Evolutionary conservation across 1,140 invertebrate species (phyloP).

Genomic region (Meloidogyne exigua): DNA sequence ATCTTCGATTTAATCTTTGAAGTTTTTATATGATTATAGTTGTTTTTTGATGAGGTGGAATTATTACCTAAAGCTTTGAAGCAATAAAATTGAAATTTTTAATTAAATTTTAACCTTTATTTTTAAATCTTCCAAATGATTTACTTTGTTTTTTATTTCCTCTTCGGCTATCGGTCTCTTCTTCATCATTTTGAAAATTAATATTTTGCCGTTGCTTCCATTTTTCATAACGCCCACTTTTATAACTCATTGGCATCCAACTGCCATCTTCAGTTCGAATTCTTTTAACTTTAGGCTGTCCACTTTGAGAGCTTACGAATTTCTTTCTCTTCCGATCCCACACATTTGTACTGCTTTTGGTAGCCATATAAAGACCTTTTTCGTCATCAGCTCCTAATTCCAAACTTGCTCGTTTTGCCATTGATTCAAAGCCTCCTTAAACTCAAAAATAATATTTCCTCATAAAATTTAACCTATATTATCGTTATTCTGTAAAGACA

Average conservation of each 20-base stretch:
- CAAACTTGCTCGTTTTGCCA: constrained; percentile 74
- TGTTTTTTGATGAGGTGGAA: not conserved
- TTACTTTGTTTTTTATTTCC: constrained; percentile 49
- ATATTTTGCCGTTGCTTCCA: constrained; percentile 83
- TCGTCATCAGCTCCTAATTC: constrained; percentile 79
- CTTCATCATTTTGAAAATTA: constrained; percentile 69
- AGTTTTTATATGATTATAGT: not conserved
- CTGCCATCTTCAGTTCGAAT: constrained; percentile 90
- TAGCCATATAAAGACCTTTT: constrained; percentile 69
- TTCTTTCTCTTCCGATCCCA: constrained; percentile 91
- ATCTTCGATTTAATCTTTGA: not conserved
- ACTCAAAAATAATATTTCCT: not conserved
- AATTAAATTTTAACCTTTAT: constrained; percentile 7
- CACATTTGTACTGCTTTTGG: constrained; percentile 68
- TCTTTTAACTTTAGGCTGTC: constrained; percentile 69
- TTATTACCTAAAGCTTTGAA: not conserved
- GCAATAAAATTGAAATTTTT: not conserved
- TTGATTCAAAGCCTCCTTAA: constrained; percentile 70
- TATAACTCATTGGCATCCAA: constrained; percentile 88
- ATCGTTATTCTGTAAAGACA: constrained; percentile 35
- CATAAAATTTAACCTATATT: not conserved
- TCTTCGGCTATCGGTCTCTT: constrained; percentile 65
- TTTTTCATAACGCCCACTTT: constrained; percentile 77
- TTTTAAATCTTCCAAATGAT: constrained; percentile 17
- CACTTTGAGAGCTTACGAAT: constrained; percentile 74